Evolutionary conservation across 2,797 vertebrate species (phyloP).

Genomic region (Cossypha polioptera): DNA sequence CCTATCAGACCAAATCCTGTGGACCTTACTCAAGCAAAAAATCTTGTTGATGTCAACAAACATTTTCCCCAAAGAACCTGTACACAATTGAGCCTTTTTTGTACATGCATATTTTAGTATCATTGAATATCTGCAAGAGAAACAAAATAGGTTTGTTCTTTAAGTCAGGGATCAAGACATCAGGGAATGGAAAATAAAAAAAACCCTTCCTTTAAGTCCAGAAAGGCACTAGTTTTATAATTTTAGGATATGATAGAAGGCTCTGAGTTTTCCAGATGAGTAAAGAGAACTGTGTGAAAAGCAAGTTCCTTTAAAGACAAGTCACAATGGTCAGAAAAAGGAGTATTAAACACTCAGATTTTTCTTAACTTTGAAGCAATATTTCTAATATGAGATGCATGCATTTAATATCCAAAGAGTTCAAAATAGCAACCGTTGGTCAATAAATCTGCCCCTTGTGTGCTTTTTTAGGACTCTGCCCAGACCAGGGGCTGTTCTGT

Average conservation of each 20-base stretch:
- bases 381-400: neutral
- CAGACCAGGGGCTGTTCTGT: neutral
- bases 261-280: neutral
- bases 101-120: neutral
- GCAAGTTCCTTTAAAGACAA: neutral
- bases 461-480: neutral
- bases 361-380: neutral
- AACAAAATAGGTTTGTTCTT: neutral
- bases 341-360: neutral
- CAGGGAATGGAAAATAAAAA: neutral
- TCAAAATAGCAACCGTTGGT: neutral
- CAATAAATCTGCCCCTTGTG: neutral
- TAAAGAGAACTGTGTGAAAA: neutral
- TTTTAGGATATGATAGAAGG: neutral
- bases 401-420: neutral
- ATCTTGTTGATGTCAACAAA: slow-evolving; percentile 55
- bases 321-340: neutral
- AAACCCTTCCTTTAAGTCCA: neutral
- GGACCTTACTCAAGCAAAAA: slow-evolving; percentile 38
- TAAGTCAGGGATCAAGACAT: neutral
- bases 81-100: neutral
- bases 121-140: neutral
- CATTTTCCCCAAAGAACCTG: neutral
- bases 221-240: neutral
- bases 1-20: slow-evolving; percentile 26